These are phyloP conservation scores for Gortyna flavago DNA, from an alignment of 2,888 invertebrate genomes.

Conservation along the genomic window DNA sequence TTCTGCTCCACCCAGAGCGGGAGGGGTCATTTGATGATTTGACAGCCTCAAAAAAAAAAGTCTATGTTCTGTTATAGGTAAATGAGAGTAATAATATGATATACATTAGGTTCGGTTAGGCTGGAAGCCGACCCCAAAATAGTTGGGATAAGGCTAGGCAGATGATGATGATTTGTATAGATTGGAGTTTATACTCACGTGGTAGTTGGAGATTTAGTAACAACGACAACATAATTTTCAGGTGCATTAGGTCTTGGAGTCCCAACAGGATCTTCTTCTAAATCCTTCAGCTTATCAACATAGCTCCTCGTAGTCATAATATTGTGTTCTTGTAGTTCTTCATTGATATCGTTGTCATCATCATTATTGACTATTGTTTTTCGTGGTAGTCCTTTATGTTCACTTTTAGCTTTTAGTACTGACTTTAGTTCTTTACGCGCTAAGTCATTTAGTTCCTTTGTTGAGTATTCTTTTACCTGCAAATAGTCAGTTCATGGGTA, in stretches of 20 bases:
- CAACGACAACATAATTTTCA: conserved; percentile 80
- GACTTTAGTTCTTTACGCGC: conserved; percentile 79
- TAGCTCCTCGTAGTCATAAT: conserved; percentile 73
- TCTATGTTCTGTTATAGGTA: not conserved
- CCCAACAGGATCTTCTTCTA: conserved; percentile 85
- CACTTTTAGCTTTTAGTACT: conserved; percentile 75
- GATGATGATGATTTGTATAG: not conserved
- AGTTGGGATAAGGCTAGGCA: not conserved
- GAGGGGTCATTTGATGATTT: too few species aligned
- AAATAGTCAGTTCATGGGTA: conserved; percentile 28
- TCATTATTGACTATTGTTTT: conserved; percentile 33
- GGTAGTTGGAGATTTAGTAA: conserved; percentile 74
- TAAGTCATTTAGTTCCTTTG: conserved; percentile 83
- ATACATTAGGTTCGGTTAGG: not conserved
- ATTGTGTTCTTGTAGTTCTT: conserved; percentile 57
- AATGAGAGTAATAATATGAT: not conserved
- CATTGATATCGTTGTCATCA: conserved; percentile 54
- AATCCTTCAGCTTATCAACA: conserved; percentile 77
- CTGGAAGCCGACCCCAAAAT: not conserved
- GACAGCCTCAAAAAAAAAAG: too few species aligned
- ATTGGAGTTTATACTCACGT: conserved; percentile 70
- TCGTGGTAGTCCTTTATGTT: conserved; percentile 72
- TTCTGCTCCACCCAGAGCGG: too few species aligned
- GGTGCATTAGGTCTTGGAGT: conserved; percentile 78
- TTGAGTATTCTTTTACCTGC: conserved; percentile 85